Evolutionary conservation across 2,888 invertebrate species (phyloP).

Genomic region (Cryptocheilus praepositus): DNA sequence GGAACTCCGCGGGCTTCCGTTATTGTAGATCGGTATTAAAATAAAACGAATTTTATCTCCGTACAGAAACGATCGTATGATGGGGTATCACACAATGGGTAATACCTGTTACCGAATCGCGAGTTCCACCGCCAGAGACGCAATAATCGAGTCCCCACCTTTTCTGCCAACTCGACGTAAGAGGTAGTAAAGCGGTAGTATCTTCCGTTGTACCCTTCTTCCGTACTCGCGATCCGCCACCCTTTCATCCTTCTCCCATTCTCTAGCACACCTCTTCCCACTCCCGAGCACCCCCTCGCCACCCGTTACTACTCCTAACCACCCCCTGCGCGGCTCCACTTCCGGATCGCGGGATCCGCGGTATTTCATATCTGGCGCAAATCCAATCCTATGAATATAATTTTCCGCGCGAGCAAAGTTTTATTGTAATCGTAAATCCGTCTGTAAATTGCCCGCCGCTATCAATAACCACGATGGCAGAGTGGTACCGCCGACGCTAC

Average conservation of each 20-base stretch:
- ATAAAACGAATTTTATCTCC: no score
- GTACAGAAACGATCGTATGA: no score
- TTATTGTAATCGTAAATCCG: conserved; percentile 73
- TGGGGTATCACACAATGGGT: conserved; percentile 1
- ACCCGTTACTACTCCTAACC: conserved; percentile 11
- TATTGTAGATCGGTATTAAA: no score
- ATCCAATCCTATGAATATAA: conserved; percentile 74
- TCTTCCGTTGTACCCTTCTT: conserved; percentile 7
- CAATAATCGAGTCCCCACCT: conserved; percentile 47
- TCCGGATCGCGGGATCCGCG: conserved; percentile 38
- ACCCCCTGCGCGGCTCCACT: conserved; percentile 28
- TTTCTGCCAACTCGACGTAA: conserved; percentile 9
- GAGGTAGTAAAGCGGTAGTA: conserved; percentile 34
- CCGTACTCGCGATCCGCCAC: conserved; percentile 19
- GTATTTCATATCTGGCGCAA: conserved; percentile 73
- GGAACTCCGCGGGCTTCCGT: no score
- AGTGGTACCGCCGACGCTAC: conserved; percentile 36
- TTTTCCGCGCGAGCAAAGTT: conserved; percentile 72
- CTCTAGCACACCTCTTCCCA: background rate
- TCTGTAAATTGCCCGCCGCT: conserved; percentile 70
- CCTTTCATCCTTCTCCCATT: conserved; percentile 25
- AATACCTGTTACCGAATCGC: conserved; percentile 39
- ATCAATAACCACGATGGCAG: conserved; percentile 66
- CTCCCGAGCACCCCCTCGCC: background rate
- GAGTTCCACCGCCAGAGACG: conserved; percentile 32